Base-by-base conservation (phyloP, 2,888 invertebrate genomes). In the Achlya flavicornis region DNA sequence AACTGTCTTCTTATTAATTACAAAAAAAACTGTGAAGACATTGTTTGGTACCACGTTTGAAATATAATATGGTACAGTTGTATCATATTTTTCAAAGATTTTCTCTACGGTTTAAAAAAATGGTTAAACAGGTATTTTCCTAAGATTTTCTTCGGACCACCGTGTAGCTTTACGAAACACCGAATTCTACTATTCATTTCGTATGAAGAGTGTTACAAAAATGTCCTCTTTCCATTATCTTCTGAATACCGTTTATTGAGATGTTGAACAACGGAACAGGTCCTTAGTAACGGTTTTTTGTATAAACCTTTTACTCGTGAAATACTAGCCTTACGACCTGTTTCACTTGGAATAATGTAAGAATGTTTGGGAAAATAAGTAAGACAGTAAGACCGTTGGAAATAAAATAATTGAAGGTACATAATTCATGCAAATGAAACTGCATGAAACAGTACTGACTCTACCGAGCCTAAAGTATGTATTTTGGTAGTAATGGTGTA, bases 201-300 rank as follows among this genome's bases (percentile, higher is more conserved):
- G 53, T 53, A 53, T 19, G 3, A 19, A 16, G 3, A 19, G 53
- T 19, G 53, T 10, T 19, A 19, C n/a, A 53, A 53, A 53, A 53
- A 19, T 10, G 19, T 3, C 48, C 48, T 16, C 16, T 48, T 48
- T 46, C 46, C 4, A 12, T 48, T 48, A 48, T 48, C 48, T 53
- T 53, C 53, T 7, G 53, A 53, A 53, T 53, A 53, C 53, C 53
- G 53, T 53, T 53, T 53, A 53, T 53, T 53, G 10, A 53, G 53
- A 53, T 19, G 53, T 53, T 53, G 19, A n/a, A 53, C 53, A 53
- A 53, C 53, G 19, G 53, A 53, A 53, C 53, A 53, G 53, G 53
- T 53, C 16, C 53, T 53, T 53, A 16, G 53, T 19, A 53, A 53
- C 53, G 53, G 53, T 53, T 8, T 53, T 19, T 16, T 53, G 53